Evolutionary conservation across 1,140 invertebrate genomes (phyloP).

Genomic region (Macrocentrus cingulum): DNA sequence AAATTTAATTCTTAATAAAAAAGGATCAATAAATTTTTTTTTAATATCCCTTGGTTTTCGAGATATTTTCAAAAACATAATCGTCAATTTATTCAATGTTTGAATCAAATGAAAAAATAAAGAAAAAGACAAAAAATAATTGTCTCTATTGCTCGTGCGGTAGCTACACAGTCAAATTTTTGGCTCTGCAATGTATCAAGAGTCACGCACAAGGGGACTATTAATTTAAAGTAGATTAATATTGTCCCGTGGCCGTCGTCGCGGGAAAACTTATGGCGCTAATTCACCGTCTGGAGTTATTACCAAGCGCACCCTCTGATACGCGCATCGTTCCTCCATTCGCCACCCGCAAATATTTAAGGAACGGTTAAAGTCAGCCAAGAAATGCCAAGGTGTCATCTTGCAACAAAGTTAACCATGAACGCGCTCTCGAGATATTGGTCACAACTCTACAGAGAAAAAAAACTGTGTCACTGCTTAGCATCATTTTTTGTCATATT

Average conservation of each 20-base stretch:
- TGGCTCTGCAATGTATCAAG: slow-evolving; percentile 13
- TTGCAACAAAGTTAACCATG: slow-evolving; percentile 11
- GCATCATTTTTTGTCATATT: no score
- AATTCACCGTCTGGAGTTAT: slow-evolving; percentile 25
- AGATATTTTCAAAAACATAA: no score
- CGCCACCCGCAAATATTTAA: slow-evolving; percentile 27
- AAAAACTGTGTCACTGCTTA: no score
- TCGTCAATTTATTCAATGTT: no score
- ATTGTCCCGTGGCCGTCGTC: slow-evolving; percentile 25
- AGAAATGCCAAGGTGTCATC: slow-evolving; percentile 11
- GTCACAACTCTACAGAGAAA: no score
- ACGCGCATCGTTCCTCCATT: background rate
- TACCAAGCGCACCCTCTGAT: slow-evolving; percentile 21
- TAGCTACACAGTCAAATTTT: slow-evolving; percentile 2
- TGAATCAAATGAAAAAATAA: no score
- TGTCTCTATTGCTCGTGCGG: background rate
- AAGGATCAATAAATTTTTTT: no score
- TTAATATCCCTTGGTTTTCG: no score
- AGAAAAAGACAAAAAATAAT: no score
- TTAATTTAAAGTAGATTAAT: slow-evolving; percentile 30
- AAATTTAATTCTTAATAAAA: no score
- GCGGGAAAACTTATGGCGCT: slow-evolving; percentile 25
- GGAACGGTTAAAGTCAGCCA: slow-evolving; percentile 25
- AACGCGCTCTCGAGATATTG: background rate
- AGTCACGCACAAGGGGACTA: slow-evolving; percentile 21